Evolutionary conservation across 2,888 invertebrate species (phyloP), one percentile per base, ranked within the genome.

Genomic region (Rhabditoides inermis): DNA sequence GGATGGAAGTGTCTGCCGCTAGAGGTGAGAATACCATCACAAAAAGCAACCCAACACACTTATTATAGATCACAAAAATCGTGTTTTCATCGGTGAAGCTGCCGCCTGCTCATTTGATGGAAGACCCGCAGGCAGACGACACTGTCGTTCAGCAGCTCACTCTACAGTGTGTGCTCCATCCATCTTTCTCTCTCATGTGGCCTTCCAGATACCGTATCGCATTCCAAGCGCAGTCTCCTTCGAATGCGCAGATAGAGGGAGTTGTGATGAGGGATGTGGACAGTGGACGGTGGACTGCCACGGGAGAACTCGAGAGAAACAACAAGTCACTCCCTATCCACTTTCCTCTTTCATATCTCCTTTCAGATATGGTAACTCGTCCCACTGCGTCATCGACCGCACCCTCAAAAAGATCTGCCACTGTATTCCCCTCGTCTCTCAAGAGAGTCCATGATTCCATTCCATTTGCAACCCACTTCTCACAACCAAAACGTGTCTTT

Each of bases 301-400:
- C 60, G 2, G 63, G 61, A n/a, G 65, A 63, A 53, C 52, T 65
- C 27, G 68, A 68, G 32, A 54, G 68, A 32, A 65, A 68, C 44
- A 68, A 68, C 45, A 60, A 53, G 67, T 64, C 5, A 28, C 45
- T 47, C 12, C 15, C 7, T n/a, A n/a, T 18, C 23, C 45, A 20
- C 32, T 10, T 5, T 20, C n/a, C 2, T 28, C 40, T 23, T 18
- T 36, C 26, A 46, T 44, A 3, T 6, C 2, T 42, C 23, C 27
- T 51, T 61, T 41, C 50, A 65, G 67, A 53, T 66, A 68, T 51
- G 68, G 68, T 10, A 65, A 68, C 45, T 56, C 60, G 2, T 63
- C 63, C 3, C 56, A 58, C 41, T 68, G 68, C 50, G 68, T 68
- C 7, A 54, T 51, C 27, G 61, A 68, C 50, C 49, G 55, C 27